phyloP scores from a whole-genome alignment of 2,113 vertebrate genomes.

The Pachyramphus minor region DNA sequence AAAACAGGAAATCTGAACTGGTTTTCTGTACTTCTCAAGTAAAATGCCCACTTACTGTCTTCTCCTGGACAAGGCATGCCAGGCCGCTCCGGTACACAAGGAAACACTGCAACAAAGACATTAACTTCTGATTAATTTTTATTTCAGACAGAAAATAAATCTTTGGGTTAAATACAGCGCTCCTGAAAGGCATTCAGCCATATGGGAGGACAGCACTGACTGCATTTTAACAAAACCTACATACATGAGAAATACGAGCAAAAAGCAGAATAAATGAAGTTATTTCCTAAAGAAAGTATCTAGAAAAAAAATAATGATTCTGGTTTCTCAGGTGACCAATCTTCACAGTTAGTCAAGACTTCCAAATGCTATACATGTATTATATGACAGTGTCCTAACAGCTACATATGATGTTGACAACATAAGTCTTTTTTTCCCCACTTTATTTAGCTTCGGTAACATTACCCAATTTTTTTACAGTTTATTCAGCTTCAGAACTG shows the following conservation, averaged over 20 bases:
- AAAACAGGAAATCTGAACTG: neutral
- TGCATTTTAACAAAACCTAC: neutral
- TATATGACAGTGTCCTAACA: neutral
- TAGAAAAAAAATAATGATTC: neutral
- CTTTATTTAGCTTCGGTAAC: neutral
- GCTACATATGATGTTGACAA: neutral
- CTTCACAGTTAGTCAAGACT: neutral
- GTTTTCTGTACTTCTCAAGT: neutral
- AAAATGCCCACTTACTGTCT: slow-evolving; percentile 86
- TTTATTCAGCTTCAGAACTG: neutral
- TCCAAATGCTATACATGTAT: neutral
- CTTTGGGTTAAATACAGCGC: neutral
- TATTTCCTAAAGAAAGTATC: neutral
- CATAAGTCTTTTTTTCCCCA: too few relatives aligned
- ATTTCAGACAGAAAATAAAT: neutral
- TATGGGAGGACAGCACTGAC: neutral
- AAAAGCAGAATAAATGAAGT: neutral
- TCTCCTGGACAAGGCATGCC: slow-evolving; percentile 98
- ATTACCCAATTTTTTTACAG: neutral
- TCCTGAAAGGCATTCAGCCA: neutral
- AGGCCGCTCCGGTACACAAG: slow-evolving; percentile 92
- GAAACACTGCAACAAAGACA: slow-evolving; percentile 84
- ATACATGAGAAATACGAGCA: rapidly evolving
- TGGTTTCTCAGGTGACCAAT: neutral
- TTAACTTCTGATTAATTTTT: neutral